These are phyloP conservation scores for Pelagia noctiluca DNA, from an alignment of 30 jellyfish, hydroid and myxozoan species.

Conservation along the genomic window DNA sequence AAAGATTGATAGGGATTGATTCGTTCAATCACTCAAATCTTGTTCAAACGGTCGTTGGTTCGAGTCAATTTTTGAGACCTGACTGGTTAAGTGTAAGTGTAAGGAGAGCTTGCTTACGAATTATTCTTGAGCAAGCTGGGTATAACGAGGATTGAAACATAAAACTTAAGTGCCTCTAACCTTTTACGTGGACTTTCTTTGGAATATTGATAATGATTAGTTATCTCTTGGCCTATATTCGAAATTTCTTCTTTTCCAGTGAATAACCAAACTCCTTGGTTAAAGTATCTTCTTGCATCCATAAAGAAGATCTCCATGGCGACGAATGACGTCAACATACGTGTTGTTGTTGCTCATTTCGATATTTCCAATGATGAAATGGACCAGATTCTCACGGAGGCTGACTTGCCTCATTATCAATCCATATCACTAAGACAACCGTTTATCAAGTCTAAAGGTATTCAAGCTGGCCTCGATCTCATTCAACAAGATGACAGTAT, in stretches of 20 bases:
- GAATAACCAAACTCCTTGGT: not conserved
- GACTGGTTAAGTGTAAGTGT: no score
- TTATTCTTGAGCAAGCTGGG: no score
- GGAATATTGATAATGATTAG: no score
- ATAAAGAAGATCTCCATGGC: not conserved
- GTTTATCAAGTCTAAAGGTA: constrained; percentile 10
- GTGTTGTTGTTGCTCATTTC: constrained; percentile 4
- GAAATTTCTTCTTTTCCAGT: not conserved
- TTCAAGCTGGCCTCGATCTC: constrained; percentile 15
- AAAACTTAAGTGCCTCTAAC: no score
- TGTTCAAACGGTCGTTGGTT: no score
- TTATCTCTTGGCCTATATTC: no score
- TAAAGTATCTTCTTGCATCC: not conserved
- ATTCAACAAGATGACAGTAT: not conserved
- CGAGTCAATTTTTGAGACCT: no score
- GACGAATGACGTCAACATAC: not conserved
- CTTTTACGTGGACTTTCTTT: no score
- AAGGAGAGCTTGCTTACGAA: no score
- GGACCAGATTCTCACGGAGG: not conserved
- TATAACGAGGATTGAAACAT: no score
- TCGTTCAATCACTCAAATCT: no score
- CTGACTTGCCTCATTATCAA: not conserved
- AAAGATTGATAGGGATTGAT: no score
- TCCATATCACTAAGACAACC: not conserved
- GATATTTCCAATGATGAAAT: not conserved